Evolutionary conservation across 2,113 vertebrate species (phyloP), one percentile per base, ranked within the genome.

Genomic region (Notarius quadriscutis): DNA sequence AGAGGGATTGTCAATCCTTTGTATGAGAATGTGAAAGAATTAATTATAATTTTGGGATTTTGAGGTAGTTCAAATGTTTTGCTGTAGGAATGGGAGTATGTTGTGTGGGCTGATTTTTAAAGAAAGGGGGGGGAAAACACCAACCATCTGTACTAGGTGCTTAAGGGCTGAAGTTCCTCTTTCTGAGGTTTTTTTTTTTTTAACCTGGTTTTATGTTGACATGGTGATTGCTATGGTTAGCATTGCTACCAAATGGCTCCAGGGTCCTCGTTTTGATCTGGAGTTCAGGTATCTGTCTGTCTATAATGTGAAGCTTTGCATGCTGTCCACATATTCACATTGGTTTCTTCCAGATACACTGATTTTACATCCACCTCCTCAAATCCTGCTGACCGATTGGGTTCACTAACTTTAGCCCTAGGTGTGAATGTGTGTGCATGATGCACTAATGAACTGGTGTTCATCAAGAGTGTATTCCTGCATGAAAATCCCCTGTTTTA

Each of bases 231-330:
- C 6, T 72, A 7, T 30, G 15, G 34, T 20, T 74, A 10, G 18
- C 18, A 11, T 74, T 74, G 34, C 34, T 74, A 34, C 34, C 71
- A 10, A 74, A 10, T 74, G 48, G 17, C 34, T 74, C 74, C 74
- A n/a, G 48, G 74, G 22, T 51, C 48, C 11, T 7, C 9, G 8
- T 22, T 75, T 75, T 25, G 0, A n/a, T 12, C 22, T 48, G 25
- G 48, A 14, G 50, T 22, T 51, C 5, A 3, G 20, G 11, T 77
- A 15, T 77, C 48, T 75, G 74, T 77, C 48, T 75, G 74, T 25
- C 74, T 51, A n/a, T 14, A n/a, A 77, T 77, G 48, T 77, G 50
- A 77, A 77, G 74, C n/a, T 77, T 48, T 77, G 48, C 71, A 74
- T 74, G 71, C 48, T n/a, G 22, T 14, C 34, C 48, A 74, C 41